Evolutionary conservation across 2,113 vertebrate genomes (phyloP).

Genomic region (Paradisaea rubra): DNA sequence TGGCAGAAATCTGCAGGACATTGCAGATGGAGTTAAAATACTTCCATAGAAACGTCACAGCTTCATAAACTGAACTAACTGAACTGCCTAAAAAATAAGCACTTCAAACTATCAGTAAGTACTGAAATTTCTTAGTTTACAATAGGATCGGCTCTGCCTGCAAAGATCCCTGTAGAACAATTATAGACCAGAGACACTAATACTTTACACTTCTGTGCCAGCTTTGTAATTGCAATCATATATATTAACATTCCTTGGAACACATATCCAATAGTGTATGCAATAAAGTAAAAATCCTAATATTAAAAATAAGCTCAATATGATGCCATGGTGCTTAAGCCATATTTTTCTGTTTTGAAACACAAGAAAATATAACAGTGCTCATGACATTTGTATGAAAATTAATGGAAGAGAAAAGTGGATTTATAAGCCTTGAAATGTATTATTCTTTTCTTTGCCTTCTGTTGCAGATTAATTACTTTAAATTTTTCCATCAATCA

Average conservation of each 20-base stretch:
- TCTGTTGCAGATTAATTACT: slow-evolving; percentile 1
- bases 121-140: not conserved
- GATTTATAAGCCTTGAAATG: not conserved
- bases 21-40: not conserved
- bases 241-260: not conserved
- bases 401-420: not conserved
- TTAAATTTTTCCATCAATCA: not conserved
- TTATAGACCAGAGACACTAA: slow-evolving; percentile 8
- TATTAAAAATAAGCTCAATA: not conserved
- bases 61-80: not conserved
- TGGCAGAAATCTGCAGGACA: not conserved
- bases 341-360: not conserved
- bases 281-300: not conserved
- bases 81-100: not conserved
- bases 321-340: not conserved
- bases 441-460: not conserved
- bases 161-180: not conserved
- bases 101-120: not conserved
- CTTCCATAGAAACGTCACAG: not conserved
- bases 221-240: not conserved
- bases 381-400: not conserved
- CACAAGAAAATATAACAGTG: not conserved
- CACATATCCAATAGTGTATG: not conserved
- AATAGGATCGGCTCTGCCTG: not conserved
- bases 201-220: not conserved